These are phyloP conservation scores for Vicugna pacos DNA, from an alignment of 2,113 vertebrate genomes.

Conservation along the genomic window DNA sequence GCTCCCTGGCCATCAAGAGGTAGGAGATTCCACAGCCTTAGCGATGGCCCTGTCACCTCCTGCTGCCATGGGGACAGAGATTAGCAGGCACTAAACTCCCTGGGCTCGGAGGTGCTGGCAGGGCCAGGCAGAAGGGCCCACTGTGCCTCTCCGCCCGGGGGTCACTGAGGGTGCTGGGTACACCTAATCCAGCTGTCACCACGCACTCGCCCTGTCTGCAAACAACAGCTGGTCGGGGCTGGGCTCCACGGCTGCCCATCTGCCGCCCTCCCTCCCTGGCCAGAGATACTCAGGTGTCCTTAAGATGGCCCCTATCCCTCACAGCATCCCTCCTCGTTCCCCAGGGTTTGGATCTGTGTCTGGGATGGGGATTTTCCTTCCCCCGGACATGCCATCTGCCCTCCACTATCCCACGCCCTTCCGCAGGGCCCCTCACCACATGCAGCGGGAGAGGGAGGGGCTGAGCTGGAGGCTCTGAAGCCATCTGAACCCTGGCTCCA, in stretches of 20 bases:
- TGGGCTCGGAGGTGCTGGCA: neutral
- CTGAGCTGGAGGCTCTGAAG: neutral
- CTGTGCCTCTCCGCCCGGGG: neutral
- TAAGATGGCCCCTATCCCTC: neutral
- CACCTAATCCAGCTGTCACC: conserved; percentile 76
- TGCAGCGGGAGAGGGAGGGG: neutral
- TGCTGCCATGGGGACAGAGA: conserved; percentile 57
- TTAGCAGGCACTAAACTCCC: conserved; percentile 12
- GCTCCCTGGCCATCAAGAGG: neutral
- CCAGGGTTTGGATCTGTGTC: neutral
- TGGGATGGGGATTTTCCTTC: conserved; percentile 8
- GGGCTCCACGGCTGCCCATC: conserved; percentile 26
- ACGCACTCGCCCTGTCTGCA: neutral
- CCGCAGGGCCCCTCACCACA: neutral
- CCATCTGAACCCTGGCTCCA: neutral
- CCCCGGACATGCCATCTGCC: neutral
- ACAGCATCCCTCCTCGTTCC: neutral
- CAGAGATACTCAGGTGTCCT: neutral
- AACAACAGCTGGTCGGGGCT: conserved; percentile 55
- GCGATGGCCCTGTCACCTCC: neutral
- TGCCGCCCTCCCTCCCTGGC: conserved; percentile 15
- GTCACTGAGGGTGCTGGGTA: conserved; percentile 35
- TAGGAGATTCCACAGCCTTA: neutral
- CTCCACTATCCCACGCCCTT: neutral
- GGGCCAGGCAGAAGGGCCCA: neutral